Evolutionary conservation across 2,888 invertebrate genomes (phyloP).

Genomic region (Falcaria lacertinaria): DNA sequence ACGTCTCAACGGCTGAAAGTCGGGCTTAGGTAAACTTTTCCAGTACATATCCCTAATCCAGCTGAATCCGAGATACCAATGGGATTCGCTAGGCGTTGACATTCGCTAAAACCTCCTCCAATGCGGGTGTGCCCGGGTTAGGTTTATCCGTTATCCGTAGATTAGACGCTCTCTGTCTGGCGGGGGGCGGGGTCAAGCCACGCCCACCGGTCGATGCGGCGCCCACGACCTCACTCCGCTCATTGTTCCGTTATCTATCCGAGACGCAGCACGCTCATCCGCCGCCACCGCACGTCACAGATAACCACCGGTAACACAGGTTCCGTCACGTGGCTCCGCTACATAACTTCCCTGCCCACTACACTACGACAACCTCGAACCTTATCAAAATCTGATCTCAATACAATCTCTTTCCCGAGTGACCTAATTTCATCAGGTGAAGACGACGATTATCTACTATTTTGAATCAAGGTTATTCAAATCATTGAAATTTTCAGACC

Average conservation of each 20-base stretch:
- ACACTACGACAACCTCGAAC: background rate
- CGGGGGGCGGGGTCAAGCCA: conserved; percentile 69
- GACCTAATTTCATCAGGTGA: background rate
- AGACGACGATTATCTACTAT: too few relatives aligned
- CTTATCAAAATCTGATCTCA: background rate
- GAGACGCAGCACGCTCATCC: conserved; percentile 69
- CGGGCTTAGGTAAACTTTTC: conserved; percentile 23
- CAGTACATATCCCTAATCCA: conserved; percentile 66
- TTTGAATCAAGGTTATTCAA: too few relatives aligned
- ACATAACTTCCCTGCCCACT: background rate
- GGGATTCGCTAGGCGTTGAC: conserved; percentile 64
- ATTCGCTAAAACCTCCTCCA: conserved; percentile 66
- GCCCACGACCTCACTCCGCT: conserved; percentile 42
- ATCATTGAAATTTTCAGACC: too few relatives aligned
- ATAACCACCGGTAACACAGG: conserved; percentile 52
- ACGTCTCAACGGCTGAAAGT: conserved; percentile 25
- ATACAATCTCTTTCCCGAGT: background rate
- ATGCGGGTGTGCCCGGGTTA: conserved; percentile 60
- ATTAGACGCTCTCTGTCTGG: conserved; percentile 69
- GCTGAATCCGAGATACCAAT: conserved; percentile 69
- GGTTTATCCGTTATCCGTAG: conserved; percentile 76
- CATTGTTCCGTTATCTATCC: conserved; percentile 74
- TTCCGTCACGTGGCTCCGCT: conserved; percentile 41
- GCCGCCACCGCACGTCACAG: conserved; percentile 62
- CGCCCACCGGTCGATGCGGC: conserved; percentile 75